These are phyloP conservation scores for Dendropsophus ebraccatus DNA, from an alignment of 2,113 vertebrate species.

Conservation along the genomic window DNA sequence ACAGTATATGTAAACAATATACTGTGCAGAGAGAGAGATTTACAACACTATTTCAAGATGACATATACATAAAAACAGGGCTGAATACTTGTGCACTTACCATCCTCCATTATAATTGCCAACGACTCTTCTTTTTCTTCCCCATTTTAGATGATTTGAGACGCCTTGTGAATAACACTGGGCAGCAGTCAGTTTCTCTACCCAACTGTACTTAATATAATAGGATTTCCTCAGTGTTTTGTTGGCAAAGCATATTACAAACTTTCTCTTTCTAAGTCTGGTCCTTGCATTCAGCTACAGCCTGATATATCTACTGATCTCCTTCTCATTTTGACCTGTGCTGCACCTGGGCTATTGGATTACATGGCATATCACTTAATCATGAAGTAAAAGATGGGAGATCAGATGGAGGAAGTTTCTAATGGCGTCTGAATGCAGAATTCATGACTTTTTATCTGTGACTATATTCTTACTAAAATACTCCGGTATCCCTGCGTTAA, in stretches of 20 bases:
- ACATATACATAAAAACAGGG: not conserved
- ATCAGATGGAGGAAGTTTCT: constrained; percentile 45
- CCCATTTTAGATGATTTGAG: constrained; percentile 73
- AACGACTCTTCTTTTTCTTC: constrained; percentile 76
- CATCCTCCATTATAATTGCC: constrained; percentile 77
- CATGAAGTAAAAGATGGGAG: constrained; percentile 70
- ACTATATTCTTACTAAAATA: constrained; percentile 21
- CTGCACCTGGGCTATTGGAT: constrained; percentile 66
- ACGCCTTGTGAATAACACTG: not conserved
- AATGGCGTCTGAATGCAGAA: constrained; percentile 29
- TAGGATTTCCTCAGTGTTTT: constrained; percentile 8
- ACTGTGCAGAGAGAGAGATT: not conserved
- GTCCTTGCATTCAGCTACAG: constrained; percentile 45
- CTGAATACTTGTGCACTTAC: constrained; percentile 71
- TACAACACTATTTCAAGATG: not conserved
- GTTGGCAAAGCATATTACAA: constrained; percentile 2
- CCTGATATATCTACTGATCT: constrained; percentile 56
- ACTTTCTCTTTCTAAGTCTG: constrained; percentile 51
- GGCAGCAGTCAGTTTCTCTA: not conserved
- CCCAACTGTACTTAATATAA: not conserved
- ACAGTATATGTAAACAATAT: too few species aligned
- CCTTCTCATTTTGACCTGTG: constrained; percentile 66
- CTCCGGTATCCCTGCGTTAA: constrained; percentile 4
- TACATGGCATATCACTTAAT: constrained; percentile 79
- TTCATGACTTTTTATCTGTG: constrained; percentile 34